Conservation (phyloP, 92 coral and sea anemone species). For the Anthopleura xanthogrammica region DNA sequence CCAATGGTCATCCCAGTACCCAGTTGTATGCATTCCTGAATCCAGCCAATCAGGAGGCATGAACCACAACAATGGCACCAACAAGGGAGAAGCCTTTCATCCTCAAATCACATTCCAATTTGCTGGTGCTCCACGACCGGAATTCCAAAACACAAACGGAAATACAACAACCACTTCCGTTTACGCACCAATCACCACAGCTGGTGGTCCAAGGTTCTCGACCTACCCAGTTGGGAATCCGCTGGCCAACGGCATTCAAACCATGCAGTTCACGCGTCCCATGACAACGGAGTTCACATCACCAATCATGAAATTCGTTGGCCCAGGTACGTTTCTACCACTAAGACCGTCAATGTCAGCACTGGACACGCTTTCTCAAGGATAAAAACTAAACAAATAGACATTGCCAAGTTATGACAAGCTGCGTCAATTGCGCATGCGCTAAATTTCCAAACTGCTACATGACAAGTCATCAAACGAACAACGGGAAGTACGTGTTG, state of each 20-base stretch:
- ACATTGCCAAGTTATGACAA: neutral
- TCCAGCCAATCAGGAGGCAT: conserved; percentile 76
- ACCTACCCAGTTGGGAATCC: conserved; percentile 83
- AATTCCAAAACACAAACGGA: conserved; percentile 64
- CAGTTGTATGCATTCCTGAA: conserved; percentile 94
- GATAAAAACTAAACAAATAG: conserved; percentile 22
- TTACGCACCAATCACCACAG: conserved; percentile 86
- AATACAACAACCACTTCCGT: conserved; percentile 87
- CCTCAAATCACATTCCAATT: conserved; percentile 92
- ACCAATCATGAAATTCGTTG: conserved; percentile 95
- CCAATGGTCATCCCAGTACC: conserved; percentile 95
- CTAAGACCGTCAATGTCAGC: conserved; percentile 85
- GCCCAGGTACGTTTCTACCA: conserved; percentile 94
- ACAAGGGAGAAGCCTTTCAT: conserved; percentile 64
- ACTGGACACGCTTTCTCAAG: conserved; percentile 76
- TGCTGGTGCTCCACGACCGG: conserved; percentile 84
- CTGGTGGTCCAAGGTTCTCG: conserved; percentile 80
- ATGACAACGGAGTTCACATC: conserved; percentile 86
- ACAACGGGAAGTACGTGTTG: neutral
- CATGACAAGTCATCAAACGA: neutral
- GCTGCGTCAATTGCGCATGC: neutral
- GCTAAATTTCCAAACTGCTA: neutral
- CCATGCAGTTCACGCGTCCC: conserved; percentile 95
- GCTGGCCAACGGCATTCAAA: conserved; percentile 80
- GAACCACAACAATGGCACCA: conserved; percentile 74